Conservation (phyloP, 2,797 vertebrate genomes). For the Oreonectes daqikongensis region DNA sequence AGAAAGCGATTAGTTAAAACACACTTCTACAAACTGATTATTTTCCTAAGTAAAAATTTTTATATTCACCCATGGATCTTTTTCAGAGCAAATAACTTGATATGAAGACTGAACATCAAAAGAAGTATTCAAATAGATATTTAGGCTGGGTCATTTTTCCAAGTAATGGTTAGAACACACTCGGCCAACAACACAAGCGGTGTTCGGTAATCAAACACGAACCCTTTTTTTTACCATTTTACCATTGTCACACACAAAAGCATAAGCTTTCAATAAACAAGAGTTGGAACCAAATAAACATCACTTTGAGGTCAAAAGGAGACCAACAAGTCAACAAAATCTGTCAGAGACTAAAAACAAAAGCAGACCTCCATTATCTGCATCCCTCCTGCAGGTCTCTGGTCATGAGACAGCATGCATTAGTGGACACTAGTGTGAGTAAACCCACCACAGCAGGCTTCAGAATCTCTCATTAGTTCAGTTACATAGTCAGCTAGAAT, state of each 20-base stretch:
- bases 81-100: too few relatives aligned
- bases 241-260: background rate
- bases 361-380: background rate
- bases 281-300: background rate
- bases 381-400: slow-evolving; percentile 23
- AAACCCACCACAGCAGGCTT: slow-evolving; percentile 62
- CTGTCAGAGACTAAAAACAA: background rate
- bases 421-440: slow-evolving; percentile 63
- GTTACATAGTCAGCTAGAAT: slow-evolving; percentile 54
- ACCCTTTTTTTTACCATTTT: background rate
- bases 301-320: background rate
- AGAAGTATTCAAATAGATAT: background rate
- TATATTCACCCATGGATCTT: too few relatives aligned
- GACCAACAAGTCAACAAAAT: slow-evolving; percentile 4
- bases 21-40: background rate
- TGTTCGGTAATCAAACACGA: background rate
- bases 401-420: slow-evolving; percentile 54
- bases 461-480: slow-evolving; percentile 48
- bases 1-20: slow-evolving; percentile 49
- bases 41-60: too few relatives aligned
- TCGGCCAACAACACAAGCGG: background rate
- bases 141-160: background rate
- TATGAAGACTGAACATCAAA: too few relatives aligned
- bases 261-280: background rate
- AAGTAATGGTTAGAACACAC: slow-evolving; percentile 11